Conservation (phyloP, 2,888 invertebrate species). For the Athalia cordata region DNA sequence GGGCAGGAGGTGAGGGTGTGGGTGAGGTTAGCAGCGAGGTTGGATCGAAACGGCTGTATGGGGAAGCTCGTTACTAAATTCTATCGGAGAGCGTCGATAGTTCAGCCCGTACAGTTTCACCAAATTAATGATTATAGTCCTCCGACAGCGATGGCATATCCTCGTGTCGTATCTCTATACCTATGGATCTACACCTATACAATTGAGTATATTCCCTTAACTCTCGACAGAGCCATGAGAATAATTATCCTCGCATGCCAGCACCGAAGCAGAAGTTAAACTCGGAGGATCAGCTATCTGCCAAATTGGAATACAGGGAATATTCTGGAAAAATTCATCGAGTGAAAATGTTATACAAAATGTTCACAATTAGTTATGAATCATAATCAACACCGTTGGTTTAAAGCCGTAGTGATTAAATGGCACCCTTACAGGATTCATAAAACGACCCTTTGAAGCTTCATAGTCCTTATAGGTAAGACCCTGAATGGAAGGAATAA, state of each 20-base stretch:
- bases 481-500: slow-evolving; percentile 39
- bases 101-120: slow-evolving; percentile 36
- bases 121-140: slow-evolving; percentile 45
- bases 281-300: too few species aligned
- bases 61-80: slow-evolving; percentile 47
- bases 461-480: slow-evolving; percentile 39
- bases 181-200: too few species aligned
- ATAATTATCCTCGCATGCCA: too few species aligned
- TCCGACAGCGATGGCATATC: slow-evolving; percentile 11
- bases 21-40: slow-evolving; percentile 29
- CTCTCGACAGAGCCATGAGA: too few species aligned
- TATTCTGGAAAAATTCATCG: too few species aligned
- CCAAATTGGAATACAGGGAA: too few species aligned
- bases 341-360: too few species aligned
- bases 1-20: background rate
- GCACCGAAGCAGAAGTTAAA: too few species aligned
- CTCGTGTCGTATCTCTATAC: background rate
- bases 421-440: background rate
- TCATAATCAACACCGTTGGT: too few species aligned
- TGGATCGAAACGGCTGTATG: slow-evolving; percentile 31
- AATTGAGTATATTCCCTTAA: too few species aligned
- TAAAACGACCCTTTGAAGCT: slow-evolving; percentile 35
- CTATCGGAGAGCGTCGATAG: slow-evolving; percentile 45
- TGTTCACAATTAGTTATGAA: too few species aligned
- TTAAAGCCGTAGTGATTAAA: slow-evolving; percentile 1